Base-by-base conservation (phyloP, 2,888 invertebrate species). In the Euzophera pinguis region DNA sequence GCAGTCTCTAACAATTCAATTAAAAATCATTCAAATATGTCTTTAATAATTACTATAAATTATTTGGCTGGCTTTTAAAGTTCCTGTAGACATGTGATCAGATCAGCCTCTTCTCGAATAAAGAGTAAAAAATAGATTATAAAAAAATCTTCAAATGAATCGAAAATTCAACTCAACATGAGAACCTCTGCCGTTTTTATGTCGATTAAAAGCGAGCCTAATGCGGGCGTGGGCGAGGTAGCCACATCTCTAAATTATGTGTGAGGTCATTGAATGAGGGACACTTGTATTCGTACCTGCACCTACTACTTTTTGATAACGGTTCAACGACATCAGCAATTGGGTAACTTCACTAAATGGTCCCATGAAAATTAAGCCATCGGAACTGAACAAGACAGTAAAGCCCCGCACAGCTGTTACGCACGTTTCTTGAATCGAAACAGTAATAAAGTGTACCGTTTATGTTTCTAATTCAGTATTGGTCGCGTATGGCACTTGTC, bases 191-290 rank as follows among this genome's bases (percentile, higher is more conserved):
- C 22, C 22, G 22, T 22, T 22, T 22, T 22, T 22, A 22, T 32
- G 56, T 61, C 68, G 61, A 66, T 71, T 66, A 61, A 65, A 65
- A 71, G 72, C 22, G 22, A 73, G 69, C 67, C 63, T 69, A 69
- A 65, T 70, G 64, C 63, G 67, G 66, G 75, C 79, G 87, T 84
- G 79, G 86, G 86, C 81, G 84, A 71, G 73, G 79, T 74, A 81
- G 81, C 74, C 73, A 72, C 74, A 69, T 74, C 73, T 73, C 80
- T 78, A 75, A 81, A 79, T 79, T 78, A 81, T 74, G 69, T 73
- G 75, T 73, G 83, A 82, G 84, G 85, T 86, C 85, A 87, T 81
- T 81, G 85, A 83, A 84, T 82, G 79, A 78, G 72, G 72, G 73
- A 75, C 69, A 61, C 69, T 65, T 63, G 61, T 59, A 56, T 54